phyloP scores from a whole-genome alignment of 2,888 invertebrate genomes.

The Parnassius smintheus region DNA sequence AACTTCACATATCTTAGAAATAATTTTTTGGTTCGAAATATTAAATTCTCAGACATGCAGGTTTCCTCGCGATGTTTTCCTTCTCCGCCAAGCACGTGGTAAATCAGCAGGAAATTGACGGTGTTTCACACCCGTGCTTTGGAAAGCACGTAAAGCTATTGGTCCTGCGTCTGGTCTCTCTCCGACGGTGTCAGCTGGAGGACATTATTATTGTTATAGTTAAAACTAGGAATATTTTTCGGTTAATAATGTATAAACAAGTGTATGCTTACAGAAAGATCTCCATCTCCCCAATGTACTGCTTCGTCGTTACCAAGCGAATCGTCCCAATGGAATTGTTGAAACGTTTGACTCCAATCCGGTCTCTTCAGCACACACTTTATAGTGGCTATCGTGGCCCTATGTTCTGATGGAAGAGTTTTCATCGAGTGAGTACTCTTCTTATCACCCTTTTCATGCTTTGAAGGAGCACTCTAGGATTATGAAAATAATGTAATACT shows the following conservation, averaged over 20 bases:
- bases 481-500: slow-evolving; percentile 22
- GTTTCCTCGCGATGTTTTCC: no score
- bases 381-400: slow-evolving; percentile 69
- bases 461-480: slow-evolving; percentile 29
- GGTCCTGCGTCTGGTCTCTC: no score
- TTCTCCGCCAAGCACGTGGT: no score
- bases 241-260: background rate
- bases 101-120: no score
- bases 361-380: slow-evolving; percentile 64
- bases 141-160: no score
- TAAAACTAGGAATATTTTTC: no score
- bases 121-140: no score
- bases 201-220: no score
- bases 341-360: slow-evolving; percentile 78
- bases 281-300: slow-evolving; percentile 69
- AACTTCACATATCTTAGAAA: no score
- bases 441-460: slow-evolving; percentile 50
- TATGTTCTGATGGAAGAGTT: slow-evolving; percentile 44
- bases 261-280: slow-evolving; percentile 55
- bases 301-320: slow-evolving; percentile 64
- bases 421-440: slow-evolving; percentile 47
- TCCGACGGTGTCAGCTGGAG: no score
- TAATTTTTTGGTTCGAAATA: no score
- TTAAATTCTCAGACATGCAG: no score
- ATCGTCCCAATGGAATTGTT: slow-evolving; percentile 81